Conservation (phyloP, 2,797 vertebrate genomes). For the Astyanax mexicanus region DNA sequence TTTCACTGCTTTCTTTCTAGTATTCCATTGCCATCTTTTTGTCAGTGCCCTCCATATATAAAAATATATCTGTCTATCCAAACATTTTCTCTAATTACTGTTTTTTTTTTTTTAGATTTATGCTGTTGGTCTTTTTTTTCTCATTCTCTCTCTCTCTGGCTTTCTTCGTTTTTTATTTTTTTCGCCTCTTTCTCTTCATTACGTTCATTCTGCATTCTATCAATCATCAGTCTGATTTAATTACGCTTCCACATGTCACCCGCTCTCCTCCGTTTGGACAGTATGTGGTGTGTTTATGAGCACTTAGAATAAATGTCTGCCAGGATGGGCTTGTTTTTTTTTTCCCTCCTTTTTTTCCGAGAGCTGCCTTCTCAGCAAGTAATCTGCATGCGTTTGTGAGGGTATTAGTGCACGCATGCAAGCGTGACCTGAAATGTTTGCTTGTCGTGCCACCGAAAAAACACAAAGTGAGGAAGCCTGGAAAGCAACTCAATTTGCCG, state of each 20-base stretch:
- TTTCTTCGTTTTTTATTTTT: background rate
- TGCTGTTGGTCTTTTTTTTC: too few species aligned
- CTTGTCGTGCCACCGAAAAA: slow-evolving; percentile 43
- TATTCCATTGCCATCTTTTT: too few species aligned
- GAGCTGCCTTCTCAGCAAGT: slow-evolving; percentile 26
- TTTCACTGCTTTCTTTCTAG: too few species aligned
- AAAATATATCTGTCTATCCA: too few species aligned
- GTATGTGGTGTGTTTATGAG: slow-evolving; percentile 32
- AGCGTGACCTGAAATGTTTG: slow-evolving; percentile 45
- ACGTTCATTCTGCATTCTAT: background rate
- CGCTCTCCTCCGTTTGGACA: background rate
- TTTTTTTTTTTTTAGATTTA: too few species aligned
- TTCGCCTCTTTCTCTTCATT: background rate
- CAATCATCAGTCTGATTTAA: slow-evolving; percentile 20
- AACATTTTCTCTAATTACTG: too few species aligned
- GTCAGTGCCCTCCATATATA: too few species aligned
- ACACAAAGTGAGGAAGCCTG: slow-evolving; percentile 33
- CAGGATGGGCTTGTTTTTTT: slow-evolving; percentile 1
- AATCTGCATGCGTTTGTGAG: slow-evolving; percentile 27
- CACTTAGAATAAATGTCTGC: slow-evolving; percentile 27
- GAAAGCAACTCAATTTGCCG: slow-evolving; percentile 43
- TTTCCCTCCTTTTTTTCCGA: background rate
- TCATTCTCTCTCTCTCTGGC: too few species aligned
- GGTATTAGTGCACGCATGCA: slow-evolving; percentile 36
- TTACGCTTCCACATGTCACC: background rate